Percentiles rank a stretch among this genome's conserved stretches.
Evolutionary conservation across 2,113 vertebrate genomes (phyloP).

Genomic region (Campylorhamphus procurvoides): DNA sequence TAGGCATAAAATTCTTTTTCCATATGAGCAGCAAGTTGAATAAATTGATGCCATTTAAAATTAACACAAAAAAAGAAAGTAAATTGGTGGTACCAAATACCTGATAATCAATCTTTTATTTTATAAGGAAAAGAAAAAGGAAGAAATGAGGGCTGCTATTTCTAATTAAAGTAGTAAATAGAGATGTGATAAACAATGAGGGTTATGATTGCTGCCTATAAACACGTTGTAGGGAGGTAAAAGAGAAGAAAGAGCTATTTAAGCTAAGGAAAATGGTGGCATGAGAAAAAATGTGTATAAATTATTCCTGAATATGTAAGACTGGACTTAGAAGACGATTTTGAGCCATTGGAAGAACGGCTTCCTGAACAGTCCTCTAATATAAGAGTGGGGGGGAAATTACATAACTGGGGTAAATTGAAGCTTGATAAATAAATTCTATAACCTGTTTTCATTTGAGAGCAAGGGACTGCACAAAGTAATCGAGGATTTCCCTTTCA

Average conservation of each 20-base stretch:
- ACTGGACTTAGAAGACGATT: background rate
- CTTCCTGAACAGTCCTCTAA: background rate
- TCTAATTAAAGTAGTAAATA: slow-evolving; percentile 51
- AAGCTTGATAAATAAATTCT: background rate
- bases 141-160: slow-evolving; percentile 14
- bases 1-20: slow-evolving; percentile 49
- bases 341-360: background rate
- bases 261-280: slow-evolving; percentile 1
- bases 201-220: slow-evolving; percentile 50
- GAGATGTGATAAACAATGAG: slow-evolving; percentile 39
- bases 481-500: background rate
- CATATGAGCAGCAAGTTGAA: slow-evolving; percentile 13
- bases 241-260: slow-evolving; percentile 28
- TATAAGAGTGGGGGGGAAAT: background rate
- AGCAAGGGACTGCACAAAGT: background rate
- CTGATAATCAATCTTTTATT: slow-evolving; percentile 52
- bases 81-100: slow-evolving; percentile 27
- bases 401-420: background rate
- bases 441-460: background rate
- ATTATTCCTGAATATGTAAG: background rate
- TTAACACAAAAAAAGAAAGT: background rate
- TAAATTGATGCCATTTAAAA: slow-evolving; percentile 56
- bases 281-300: slow-evolving; percentile 10
- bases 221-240: slow-evolving; percentile 6
- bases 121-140: slow-evolving; percentile 16